These are phyloP conservation scores for Dasypolia templi DNA, from an alignment of 2,888 invertebrate species.

Conservation along the genomic window DNA sequence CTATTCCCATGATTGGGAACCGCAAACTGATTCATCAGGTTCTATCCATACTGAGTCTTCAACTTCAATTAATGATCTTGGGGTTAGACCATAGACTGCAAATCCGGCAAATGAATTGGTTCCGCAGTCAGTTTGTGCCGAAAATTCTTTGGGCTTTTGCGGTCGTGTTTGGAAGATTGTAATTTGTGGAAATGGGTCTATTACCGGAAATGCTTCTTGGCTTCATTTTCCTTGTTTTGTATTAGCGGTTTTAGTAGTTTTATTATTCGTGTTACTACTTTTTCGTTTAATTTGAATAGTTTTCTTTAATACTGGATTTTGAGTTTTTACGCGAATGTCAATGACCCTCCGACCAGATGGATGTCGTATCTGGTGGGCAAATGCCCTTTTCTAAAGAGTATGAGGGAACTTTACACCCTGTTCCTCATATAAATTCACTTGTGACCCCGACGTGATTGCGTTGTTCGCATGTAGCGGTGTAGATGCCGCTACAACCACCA, in stretches of 20 bases:
- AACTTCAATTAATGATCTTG: slow-evolving; percentile 79
- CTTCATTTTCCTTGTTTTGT: slow-evolving; percentile 14
- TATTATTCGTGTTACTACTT: no score
- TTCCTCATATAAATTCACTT: no score
- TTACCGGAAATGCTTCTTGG: not conserved
- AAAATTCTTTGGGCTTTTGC: slow-evolving; percentile 40
- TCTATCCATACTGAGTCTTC: slow-evolving; percentile 67
- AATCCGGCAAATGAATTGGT: slow-evolving; percentile 80
- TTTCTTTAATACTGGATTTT: not conserved
- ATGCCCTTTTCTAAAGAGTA: no score
- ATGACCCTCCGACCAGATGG: no score
- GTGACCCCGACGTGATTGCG: no score
- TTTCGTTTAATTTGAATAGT: not conserved
- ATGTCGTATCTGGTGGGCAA: no score
- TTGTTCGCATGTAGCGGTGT: no score
- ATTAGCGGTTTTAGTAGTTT: not conserved
- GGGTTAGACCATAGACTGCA: slow-evolving; percentile 73
- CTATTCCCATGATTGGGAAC: slow-evolving; percentile 63
- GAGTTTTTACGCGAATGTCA: not conserved
- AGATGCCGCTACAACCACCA: no score
- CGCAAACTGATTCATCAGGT: slow-evolving; percentile 65
- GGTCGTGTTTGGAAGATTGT: slow-evolving; percentile 26
- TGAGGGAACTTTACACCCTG: no score
- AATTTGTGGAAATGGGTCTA: slow-evolving; percentile 27
- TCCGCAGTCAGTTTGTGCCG: slow-evolving; percentile 64